phyloP scores from a whole-genome alignment of 2,888 invertebrate species.

The Torymus tubicola region DNA sequence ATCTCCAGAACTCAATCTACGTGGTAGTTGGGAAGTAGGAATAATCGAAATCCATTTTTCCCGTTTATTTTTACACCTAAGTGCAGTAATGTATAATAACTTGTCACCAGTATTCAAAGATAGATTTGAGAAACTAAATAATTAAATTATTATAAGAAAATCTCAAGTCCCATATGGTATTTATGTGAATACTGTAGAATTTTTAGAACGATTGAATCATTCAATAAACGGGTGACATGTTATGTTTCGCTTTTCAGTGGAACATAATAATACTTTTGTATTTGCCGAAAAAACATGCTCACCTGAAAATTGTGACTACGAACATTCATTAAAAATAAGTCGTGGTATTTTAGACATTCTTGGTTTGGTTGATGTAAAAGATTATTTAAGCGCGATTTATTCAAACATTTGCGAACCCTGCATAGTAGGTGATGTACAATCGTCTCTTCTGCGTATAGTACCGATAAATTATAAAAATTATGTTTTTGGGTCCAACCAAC shows the following conservation, averaged over 20 bases:
- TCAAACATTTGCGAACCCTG: not conserved
- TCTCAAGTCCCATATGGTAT: not conserved
- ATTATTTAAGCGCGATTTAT: not conserved
- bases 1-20: constrained; percentile 1
- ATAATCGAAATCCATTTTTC: not conserved
- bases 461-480: not conserved
- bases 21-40: not conserved
- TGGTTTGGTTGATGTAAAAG: not conserved
- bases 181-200: not conserved
- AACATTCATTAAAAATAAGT: not conserved
- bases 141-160: too few relatives aligned
- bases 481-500: not conserved
- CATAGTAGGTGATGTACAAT: not conserved
- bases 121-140: too few relatives aligned
- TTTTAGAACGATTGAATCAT: not conserved
- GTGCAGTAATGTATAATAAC: not conserved
- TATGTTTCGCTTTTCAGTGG: not conserved
- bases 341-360: not conserved
- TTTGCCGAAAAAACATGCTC: not conserved
- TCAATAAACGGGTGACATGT: not conserved
- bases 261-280: not conserved
- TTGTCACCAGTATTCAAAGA: not conserved
- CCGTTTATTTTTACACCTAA: not conserved
- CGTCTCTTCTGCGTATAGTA: not conserved
- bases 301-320: not conserved